Base-by-base conservation (phyloP, 2,113 vertebrate species). In the Platysternon megacephalum region DNA sequence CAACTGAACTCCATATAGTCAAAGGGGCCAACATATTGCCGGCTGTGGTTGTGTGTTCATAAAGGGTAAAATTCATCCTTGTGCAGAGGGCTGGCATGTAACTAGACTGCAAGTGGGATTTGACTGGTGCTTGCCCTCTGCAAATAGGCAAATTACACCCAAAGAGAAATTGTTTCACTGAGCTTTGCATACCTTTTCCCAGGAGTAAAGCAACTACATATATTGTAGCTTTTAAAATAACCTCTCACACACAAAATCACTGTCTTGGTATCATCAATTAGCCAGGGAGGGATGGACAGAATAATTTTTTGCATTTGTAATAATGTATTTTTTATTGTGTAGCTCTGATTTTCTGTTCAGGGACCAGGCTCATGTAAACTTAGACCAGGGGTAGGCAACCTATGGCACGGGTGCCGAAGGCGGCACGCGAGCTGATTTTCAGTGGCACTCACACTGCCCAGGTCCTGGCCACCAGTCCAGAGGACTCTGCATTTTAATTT, bases 111-210 rank as follows among this genome's bases (percentile, higher is more conserved):
- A 11, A 14, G 5, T 39, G 10, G 88, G 82, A 53, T 29, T 90
- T 88, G 6, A 13, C 53, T 79, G 49, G 3, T 22, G 26, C 10
- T 11, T 1, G 0, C 1, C 51, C 29, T 44, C 42, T 46, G 22
- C 26, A 46, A 14, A 76, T 46, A 19, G 24, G 6, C 26, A 76
- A 42, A 44, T 76, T 44, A 42, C 39, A 76, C 39, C 39, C 22
- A 26, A 74, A 74, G 19, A 74, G 72, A 76, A 46, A 2, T n/a
- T 44, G 17, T 48, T 91, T 87, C 56, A 85, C 58, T 58, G 48
- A 87, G 89, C 28, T 7, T 4, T 44, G 12, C 22, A 29, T 86
- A 16, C 22, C 32, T n/a, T 9, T 61, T 92, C 88, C 65, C 65
- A 80, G 46, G 86, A 90, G 86, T 44, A 76, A 44, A 44, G 11